phyloP scores from a whole-genome alignment of 2,113 vertebrate genomes.

The Alethe diademata region DNA sequence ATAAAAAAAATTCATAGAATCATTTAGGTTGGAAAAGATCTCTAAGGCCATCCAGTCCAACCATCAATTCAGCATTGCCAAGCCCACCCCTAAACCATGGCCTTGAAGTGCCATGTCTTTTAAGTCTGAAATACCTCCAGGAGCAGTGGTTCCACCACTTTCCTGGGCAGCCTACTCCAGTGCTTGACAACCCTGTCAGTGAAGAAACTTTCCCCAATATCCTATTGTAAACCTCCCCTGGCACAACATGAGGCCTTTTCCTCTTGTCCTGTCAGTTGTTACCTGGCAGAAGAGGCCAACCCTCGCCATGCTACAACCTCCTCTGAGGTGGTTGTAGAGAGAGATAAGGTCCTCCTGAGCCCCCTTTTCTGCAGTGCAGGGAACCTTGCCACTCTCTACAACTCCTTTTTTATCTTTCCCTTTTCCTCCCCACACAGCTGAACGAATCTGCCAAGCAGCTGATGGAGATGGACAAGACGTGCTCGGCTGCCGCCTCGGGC shows the following conservation, averaged over 20 bases:
- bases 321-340: neutral
- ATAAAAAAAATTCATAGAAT: neutral
- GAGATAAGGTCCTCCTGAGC: neutral
- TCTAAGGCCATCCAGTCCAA: neutral
- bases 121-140: neutral
- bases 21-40: neutral
- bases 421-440: conserved; percentile 74
- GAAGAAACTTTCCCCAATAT: neutral
- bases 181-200: neutral
- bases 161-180: neutral
- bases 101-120: neutral
- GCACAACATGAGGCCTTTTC: neutral
- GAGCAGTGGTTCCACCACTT: neutral
- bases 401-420: neutral
- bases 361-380: neutral
- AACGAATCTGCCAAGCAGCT: conserved; percentile 96
- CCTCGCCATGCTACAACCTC: neutral
- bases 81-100: neutral
- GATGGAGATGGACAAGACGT: conserved; percentile 94
- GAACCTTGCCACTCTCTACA: neutral
- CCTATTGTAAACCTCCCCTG: neutral
- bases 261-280: neutral
- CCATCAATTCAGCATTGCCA: neutral
- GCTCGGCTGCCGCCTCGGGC: conserved; percentile 63
- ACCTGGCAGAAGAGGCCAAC: neutral